Evolutionary conservation across 2,113 vertebrate species (phyloP).

Genomic region (Channa maculata): DNA sequence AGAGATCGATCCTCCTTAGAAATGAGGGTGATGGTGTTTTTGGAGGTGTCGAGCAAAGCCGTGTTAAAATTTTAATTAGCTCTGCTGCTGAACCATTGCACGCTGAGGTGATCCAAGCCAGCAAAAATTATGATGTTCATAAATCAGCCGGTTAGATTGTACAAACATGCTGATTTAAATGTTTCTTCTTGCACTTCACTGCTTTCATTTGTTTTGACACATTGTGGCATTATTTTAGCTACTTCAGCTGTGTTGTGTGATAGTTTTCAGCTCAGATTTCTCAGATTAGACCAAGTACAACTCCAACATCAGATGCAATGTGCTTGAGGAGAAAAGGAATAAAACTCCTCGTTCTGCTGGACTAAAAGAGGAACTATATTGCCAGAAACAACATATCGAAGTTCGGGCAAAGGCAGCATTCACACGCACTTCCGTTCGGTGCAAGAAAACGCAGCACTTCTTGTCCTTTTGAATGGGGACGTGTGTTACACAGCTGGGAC

Average conservation of each 20-base stretch:
- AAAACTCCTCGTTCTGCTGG: background rate
- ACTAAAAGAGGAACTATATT: background rate
- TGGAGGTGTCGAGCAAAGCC: background rate
- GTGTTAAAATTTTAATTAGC: constrained; percentile 4
- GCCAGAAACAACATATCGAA: background rate
- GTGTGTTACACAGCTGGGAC: too few relatives aligned
- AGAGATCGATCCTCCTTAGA: background rate
- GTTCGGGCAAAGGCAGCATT: too few relatives aligned
- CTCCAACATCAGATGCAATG: too few relatives aligned
- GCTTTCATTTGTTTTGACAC: background rate
- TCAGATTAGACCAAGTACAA: background rate
- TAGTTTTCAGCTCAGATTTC: background rate
- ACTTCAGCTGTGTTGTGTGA: background rate
- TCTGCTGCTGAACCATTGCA: background rate
- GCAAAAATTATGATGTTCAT: background rate
- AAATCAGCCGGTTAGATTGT: background rate
- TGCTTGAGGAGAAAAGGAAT: too few relatives aligned
- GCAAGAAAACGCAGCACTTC: too few relatives aligned
- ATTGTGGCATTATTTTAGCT: background rate
- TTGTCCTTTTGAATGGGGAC: too few relatives aligned
- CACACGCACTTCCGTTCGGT: too few relatives aligned
- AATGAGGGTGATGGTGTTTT: background rate
- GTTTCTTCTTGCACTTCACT: background rate
- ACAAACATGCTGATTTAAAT: background rate
- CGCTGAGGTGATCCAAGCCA: background rate